Evolutionary conservation across 2,113 vertebrate species (phyloP).

Genomic region (Thryonomys swinderianus): DNA sequence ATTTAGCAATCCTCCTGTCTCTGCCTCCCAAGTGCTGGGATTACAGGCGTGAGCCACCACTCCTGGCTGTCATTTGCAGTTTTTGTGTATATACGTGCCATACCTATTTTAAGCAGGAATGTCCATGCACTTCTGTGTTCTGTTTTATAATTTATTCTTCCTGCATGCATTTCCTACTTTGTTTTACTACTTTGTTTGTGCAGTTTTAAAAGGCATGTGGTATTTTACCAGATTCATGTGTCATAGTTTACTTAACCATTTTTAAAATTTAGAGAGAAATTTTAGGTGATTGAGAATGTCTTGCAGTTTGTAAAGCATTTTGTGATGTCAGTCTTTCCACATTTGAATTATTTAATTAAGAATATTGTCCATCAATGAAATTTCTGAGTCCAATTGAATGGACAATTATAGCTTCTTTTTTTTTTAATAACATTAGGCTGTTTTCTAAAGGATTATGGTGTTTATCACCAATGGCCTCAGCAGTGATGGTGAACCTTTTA

Average conservation of each 20-base stretch:
- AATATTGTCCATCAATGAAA: background rate
- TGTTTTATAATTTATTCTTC: background rate
- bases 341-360: constrained; percentile 32
- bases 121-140: background rate
- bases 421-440: background rate
- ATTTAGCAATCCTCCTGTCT: no score
- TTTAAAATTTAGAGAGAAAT: background rate
- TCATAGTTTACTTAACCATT: background rate
- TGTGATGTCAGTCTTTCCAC: background rate
- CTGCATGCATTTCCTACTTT: background rate
- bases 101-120: background rate
- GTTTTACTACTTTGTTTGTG: background rate
- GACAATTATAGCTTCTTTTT: background rate
- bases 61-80: background rate
- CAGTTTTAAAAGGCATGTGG: background rate
- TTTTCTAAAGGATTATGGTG: background rate
- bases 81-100: background rate
- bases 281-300: background rate
- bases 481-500: background rate
- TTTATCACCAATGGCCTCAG: background rate
- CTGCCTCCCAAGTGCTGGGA: no score
- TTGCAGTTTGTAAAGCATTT: constrained; percentile 2
- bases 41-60: no score
- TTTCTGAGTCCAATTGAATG: constrained; percentile 4
- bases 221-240: background rate